Conservation (phyloP, 2,797 vertebrate species). For the Micromesistius poutassou region DNA sequence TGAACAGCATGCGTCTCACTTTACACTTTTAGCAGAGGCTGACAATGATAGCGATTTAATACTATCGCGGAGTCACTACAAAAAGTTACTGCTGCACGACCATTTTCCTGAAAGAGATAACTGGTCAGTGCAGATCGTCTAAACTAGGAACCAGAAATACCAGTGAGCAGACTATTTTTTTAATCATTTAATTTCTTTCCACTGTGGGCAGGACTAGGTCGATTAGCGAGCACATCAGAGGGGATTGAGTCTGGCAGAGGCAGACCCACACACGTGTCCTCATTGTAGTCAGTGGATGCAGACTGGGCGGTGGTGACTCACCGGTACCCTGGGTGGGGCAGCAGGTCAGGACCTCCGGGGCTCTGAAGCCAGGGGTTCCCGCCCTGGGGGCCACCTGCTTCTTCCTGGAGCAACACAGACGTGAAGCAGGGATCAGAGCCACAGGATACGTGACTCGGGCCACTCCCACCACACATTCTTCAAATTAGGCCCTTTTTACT, state of each 20-base stretch:
- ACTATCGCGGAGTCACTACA: neutral
- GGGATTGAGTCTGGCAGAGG: too few species aligned
- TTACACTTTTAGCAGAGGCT: neutral
- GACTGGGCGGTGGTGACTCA: slow-evolving; percentile 43
- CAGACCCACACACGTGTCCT: too few species aligned
- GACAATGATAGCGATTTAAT: neutral
- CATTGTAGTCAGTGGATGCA: too few species aligned
- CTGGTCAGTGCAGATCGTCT: too few species aligned
- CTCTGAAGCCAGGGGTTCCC: slow-evolving; percentile 95
- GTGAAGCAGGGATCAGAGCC: neutral
- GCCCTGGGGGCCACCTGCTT: slow-evolving; percentile 93
- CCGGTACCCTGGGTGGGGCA: slow-evolving; percentile 93
- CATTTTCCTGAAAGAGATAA: too few species aligned
- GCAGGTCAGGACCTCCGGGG: slow-evolving; percentile 93
- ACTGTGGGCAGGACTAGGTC: too few species aligned
- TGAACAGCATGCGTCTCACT: neutral
- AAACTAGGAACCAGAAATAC: too few species aligned
- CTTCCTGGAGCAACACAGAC: slow-evolving; percentile 65
- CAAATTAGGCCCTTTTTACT: too few species aligned
- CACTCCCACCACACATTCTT: neutral
- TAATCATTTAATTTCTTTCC: too few species aligned
- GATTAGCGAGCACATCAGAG: too few species aligned
- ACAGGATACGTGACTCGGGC: neutral
- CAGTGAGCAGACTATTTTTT: too few species aligned
- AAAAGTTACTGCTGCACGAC: too few species aligned